Evolutionary conservation across 1,140 invertebrate genomes (phyloP).

Genomic region (Triops longicaudatus): DNA sequence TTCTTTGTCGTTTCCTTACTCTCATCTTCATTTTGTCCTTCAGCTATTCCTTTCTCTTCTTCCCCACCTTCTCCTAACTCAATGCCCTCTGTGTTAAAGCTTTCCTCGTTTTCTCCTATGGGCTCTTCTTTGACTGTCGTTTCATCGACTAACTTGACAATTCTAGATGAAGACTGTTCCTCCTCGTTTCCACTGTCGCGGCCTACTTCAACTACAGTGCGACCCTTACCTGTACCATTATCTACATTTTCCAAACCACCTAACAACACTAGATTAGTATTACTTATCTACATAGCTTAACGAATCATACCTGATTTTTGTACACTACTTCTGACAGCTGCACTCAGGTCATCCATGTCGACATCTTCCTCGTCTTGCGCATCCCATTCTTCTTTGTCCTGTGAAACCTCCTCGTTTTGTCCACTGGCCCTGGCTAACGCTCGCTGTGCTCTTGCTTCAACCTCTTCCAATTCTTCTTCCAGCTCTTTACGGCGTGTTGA

Average conservation of each 20-base stretch:
- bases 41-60: not conserved
- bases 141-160: not conserved
- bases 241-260: slow-evolving; percentile 1
- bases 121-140: not conserved
- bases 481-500: slow-evolving; percentile 19
- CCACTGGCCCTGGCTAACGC: not conserved
- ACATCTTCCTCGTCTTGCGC: not conserved
- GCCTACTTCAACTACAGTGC: not conserved
- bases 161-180: not conserved
- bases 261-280: not conserved
- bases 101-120: not conserved
- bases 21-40: not conserved
- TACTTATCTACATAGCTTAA: not conserved
- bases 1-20: not conserved
- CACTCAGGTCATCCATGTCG: not conserved
- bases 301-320: not conserved
- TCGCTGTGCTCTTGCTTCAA: slow-evolving; percentile 22
- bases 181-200: not conserved
- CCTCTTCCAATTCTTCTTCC: slow-evolving; percentile 23
- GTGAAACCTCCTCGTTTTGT: not conserved
- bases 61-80: not conserved
- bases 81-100: not conserved
- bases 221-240: not conserved
- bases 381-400: not conserved
- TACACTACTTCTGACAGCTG: not conserved